Conservation (phyloP, 2,797 vertebrate species). For the Tarsius wallacei region DNA sequence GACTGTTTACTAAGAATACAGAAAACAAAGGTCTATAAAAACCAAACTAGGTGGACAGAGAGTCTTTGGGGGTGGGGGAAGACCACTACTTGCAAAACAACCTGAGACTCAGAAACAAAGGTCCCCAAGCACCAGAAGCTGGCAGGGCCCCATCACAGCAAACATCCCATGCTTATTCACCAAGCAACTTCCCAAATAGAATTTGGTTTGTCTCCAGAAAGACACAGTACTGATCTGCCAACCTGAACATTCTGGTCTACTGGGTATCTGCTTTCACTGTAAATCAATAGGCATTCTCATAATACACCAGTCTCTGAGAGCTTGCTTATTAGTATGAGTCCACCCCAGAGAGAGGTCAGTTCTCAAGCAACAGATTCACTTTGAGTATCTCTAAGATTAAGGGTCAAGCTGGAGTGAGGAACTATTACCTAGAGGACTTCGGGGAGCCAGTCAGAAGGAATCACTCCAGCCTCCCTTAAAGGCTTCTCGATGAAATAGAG, state of each 20-base stretch:
- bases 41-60: neutral
- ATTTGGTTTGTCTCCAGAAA: neutral
- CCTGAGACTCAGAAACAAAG: neutral
- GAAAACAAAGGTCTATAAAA: slow-evolving; percentile 33
- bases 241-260: neutral
- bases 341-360: slow-evolving; percentile 34
- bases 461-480: neutral
- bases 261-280: neutral
- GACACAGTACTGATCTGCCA: neutral
- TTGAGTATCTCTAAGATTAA: slow-evolving; percentile 36
- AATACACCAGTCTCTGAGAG: neutral
- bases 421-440: neutral
- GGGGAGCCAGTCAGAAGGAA: neutral
- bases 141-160: neutral
- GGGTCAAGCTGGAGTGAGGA: slow-evolving; percentile 26
- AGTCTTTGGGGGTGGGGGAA: neutral
- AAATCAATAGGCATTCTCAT: slow-evolving; percentile 41
- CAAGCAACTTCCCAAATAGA: slow-evolving; percentile 5
- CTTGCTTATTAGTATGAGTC: slow-evolving; percentile 9
- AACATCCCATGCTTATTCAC: neutral
- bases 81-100: neutral
- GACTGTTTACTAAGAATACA: slow-evolving; percentile 34
- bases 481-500: neutral
- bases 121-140: neutral
- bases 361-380: slow-evolving; percentile 52